Conservation (phyloP, 2,888 invertebrate genomes). For the Mimas tiliae region DNA sequence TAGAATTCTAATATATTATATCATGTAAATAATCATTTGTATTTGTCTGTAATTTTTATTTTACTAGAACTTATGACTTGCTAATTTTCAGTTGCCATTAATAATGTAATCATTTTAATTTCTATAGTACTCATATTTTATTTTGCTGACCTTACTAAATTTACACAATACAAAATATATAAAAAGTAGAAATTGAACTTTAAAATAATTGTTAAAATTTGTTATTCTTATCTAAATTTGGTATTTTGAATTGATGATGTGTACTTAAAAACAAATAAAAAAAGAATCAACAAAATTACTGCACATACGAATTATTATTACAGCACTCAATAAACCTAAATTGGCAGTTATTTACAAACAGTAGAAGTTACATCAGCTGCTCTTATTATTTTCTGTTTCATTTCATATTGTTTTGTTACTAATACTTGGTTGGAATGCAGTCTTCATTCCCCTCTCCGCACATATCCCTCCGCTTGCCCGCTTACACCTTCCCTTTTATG, state of each 20-base stretch:
- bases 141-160: not conserved
- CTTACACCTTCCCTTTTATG: slow-evolving; percentile 40
- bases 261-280: too few species aligned
- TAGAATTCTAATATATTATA: too few species aligned
- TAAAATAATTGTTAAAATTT: too few species aligned
- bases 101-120: slow-evolving; percentile 30
- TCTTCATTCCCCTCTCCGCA: slow-evolving; percentile 51
- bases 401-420: slow-evolving; percentile 46
- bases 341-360: not conserved
- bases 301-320: not conserved
- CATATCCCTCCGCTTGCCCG: slow-evolving; percentile 37
- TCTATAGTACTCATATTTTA: slow-evolving; percentile 21
- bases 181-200: not conserved
- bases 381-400: slow-evolving; percentile 20
- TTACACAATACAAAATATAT: not conserved
- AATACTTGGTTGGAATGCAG: slow-evolving; percentile 81
- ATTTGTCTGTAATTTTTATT: not conserved
- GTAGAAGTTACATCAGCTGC: not conserved
- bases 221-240: too few species aligned
- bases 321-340: not conserved
- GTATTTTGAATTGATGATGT: too few species aligned
- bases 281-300: too few species aligned
- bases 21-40: not conserved
- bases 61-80: not conserved
- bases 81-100: slow-evolving; percentile 22